Base-by-base conservation (phyloP, 2,113 vertebrate species). In the Albula goreensis region DNA sequence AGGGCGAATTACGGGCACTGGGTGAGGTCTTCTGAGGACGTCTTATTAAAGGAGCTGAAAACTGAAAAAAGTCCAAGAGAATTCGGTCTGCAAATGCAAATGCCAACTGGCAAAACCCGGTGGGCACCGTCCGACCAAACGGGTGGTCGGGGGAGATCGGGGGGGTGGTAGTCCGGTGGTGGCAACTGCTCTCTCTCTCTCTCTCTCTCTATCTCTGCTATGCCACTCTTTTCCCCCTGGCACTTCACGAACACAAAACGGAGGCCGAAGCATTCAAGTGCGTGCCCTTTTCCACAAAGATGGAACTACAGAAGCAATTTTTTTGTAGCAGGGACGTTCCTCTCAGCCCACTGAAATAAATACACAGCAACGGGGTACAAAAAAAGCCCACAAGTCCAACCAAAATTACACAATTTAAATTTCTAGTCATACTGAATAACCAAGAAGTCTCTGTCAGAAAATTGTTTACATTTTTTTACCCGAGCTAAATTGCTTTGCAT, bases 161-260 rank as follows among this genome's bases (percentile, higher is more conserved):
- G 98, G 98, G 98, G 96, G 96, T 95, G 96, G 97, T 95, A 98
- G 97, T 97, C 97, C 60, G 60, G 31, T 41, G 99, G 95, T 97
- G 97, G 98, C 97, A 98, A 99, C 98, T 98, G 97, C 97, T 97
- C 97, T 97, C 97, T 97, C 97, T 95, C 96, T 96, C 97, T 97
- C 96, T 31, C n/a, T 41, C 31, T 41, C 31, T 41, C 31, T 41
- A 41, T 41, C 31, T 41, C 31, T 41, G 31, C 31, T 41, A 41
- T 41, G 31, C 31, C 31, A 41, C 31, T 41, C 31, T 31, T 5
- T 93, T 95, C 94, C 92, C 92, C 92, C 93, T 95, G 94, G 94
- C 95, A 95, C 94, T 92, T 92, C 91, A 92, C 94, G 91, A 90
- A 91, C 94, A 95, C 94, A 96, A 96, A 96, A 96, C 96, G 95